Evolutionary conservation across 2,888 invertebrate genomes (phyloP).

Genomic region (Apoda limacodes): DNA sequence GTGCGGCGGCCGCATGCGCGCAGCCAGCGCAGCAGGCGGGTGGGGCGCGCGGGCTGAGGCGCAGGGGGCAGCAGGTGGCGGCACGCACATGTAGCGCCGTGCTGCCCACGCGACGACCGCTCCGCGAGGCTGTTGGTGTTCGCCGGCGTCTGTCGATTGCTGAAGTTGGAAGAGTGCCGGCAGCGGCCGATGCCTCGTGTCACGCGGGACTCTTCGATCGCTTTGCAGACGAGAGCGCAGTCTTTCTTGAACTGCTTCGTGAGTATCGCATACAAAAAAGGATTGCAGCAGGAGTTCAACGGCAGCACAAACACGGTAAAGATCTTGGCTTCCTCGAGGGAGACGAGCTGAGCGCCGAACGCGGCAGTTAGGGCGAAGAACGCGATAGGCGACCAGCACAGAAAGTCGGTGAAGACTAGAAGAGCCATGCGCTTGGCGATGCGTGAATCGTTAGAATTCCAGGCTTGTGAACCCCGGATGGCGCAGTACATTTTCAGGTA

Average conservation of each 20-base stretch:
- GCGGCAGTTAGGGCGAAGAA: constrained; percentile 95
- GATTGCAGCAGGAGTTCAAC: constrained; percentile 97
- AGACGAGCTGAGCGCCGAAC: constrained; percentile 90
- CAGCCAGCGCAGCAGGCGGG: constrained; percentile 50
- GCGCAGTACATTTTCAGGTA: constrained; percentile 98
- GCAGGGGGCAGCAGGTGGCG: constrained; percentile 78
- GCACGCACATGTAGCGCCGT: constrained; percentile 69
- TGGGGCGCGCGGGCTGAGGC: constrained; percentile 78
- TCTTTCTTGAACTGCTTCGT: constrained; percentile 98
- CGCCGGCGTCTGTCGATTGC: constrained; percentile 87
- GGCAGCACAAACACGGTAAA: constrained; percentile 97
- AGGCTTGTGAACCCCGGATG: constrained; percentile 95
- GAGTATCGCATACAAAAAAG: constrained; percentile 96
- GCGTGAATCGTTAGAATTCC: constrained; percentile 97
- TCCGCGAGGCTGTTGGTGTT: constrained; percentile 88
- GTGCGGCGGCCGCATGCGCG: constrained; percentile 48
- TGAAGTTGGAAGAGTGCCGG: constrained; percentile 87
- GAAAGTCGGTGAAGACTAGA: constrained; percentile 95
- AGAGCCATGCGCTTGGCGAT: constrained; percentile 98
- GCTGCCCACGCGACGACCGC: constrained; percentile 80
- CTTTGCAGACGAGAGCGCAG: constrained; percentile 94
- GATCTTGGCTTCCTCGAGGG: constrained; percentile 94
- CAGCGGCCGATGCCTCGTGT: constrained; percentile 89
- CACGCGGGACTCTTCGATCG: constrained; percentile 94
- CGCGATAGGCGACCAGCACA: constrained; percentile 98